Evolutionary conservation across 2,888 invertebrate species (phyloP).

Genomic region (Anthophora plumipes): DNA sequence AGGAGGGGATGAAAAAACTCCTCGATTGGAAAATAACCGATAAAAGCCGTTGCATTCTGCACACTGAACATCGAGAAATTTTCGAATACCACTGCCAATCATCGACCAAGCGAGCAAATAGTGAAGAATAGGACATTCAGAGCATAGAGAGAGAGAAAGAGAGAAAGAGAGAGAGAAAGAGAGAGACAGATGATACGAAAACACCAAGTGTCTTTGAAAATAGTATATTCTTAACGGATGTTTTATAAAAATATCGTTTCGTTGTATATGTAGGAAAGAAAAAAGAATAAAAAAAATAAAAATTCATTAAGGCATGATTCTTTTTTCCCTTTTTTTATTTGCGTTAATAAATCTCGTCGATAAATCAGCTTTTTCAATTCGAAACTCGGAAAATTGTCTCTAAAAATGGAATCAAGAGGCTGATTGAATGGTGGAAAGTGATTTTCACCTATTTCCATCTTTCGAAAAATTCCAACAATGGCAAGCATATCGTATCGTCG

Average conservation of each 20-base stretch:
- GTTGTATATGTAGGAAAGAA: slow-evolving; percentile 21
- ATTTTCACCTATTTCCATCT: no score
- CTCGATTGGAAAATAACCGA: slow-evolving; percentile 54
- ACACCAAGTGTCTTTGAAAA: slow-evolving; percentile 63
- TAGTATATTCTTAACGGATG: slow-evolving; percentile 46
- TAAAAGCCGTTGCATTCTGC: slow-evolving; percentile 77
- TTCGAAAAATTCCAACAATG: no score
- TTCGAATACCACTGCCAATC: slow-evolving; percentile 71
- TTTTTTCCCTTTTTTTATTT: no score
- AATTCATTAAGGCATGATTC: no score
- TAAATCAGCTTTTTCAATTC: no score
- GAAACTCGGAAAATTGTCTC: no score
- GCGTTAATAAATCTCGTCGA: no score
- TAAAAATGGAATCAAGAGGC: no score
- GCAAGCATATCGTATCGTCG: no score
- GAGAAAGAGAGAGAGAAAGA: no score
- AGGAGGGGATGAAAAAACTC: slow-evolving; percentile 28
- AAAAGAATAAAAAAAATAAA: no score
- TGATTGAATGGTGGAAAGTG: no score
- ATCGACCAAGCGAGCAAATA: slow-evolving; percentile 74
- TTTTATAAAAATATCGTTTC: slow-evolving; percentile 37
- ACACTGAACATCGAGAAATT: slow-evolving; percentile 72
- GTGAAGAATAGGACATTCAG: slow-evolving; percentile 68
- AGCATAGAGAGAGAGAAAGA: slow-evolving; percentile 54
- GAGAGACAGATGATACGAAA: slow-evolving; percentile 65